Conservation (phyloP, 2,888 invertebrate genomes). For the Lasioglossum leucozonium region DNA sequence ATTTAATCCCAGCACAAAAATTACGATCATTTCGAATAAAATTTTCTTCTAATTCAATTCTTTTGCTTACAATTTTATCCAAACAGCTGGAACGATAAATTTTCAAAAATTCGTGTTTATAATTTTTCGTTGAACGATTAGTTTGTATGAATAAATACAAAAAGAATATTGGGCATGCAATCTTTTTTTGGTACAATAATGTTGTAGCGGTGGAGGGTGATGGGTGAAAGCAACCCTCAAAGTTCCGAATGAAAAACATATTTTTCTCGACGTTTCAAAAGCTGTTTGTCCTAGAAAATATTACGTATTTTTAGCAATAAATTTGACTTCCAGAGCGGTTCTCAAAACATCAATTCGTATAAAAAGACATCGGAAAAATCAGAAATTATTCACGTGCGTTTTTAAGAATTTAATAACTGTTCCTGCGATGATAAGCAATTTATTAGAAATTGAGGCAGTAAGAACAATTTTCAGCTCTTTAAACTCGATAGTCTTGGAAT, state of each 20-base stretch:
- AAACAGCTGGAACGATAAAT: neutral
- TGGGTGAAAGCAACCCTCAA: neutral
- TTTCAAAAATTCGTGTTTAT: neutral
- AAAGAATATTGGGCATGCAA: neutral
- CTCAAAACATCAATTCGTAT: neutral
- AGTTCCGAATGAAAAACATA: neutral
- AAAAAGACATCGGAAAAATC: too few relatives aligned
- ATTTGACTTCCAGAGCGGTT: neutral
- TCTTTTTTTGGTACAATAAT: neutral
- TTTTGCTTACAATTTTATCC: neutral
- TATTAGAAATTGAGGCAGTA: neutral
- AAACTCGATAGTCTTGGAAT: neutral
- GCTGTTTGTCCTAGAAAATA: neutral
- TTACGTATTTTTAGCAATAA: neutral
- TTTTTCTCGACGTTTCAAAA: neutral
- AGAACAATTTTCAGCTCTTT: neutral
- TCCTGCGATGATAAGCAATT: neutral
- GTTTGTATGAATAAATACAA: too few relatives aligned
- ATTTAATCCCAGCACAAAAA: too few relatives aligned
- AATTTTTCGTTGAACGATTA: too few relatives aligned
- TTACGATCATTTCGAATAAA: too few relatives aligned
- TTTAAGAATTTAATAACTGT: neutral
- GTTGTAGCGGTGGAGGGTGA: too few relatives aligned
- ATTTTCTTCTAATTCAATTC: too few relatives aligned
- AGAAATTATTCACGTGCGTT: too few relatives aligned